Evolutionary conservation across 1,140 invertebrate species (phyloP), one percentile per base, ranked within the genome.

Genomic region (Mamestra configurata): DNA sequence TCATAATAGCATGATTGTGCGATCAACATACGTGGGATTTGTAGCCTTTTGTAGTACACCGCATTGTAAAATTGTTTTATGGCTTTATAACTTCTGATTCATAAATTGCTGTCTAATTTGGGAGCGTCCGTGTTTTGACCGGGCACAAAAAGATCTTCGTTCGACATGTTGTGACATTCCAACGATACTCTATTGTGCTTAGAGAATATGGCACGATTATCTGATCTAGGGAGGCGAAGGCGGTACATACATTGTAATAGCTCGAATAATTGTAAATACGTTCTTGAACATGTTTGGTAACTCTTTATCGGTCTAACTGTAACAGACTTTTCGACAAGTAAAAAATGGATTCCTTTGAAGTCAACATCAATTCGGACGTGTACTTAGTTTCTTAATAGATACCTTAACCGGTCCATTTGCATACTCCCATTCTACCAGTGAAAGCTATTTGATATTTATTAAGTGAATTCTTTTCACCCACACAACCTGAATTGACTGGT

Each of bases 31-130:
- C 61, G 61, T 77, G 75, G 27, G 64, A 79, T 59, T 43, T 46
- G 73, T 61, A 40, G 49, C 43, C 77, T 72, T 79, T 79, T 79
- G 68, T 79, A 68, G 68, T 59, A 71, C 20, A 68, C 77, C 77
- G 77, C 77, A 72, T 51, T 79, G 77, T 18, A 61, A 79, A 79
- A 72, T 79, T 79, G 68, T 72, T 79, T 76, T 59, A 76, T 76
- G 22, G 49, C 49, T 72, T 72, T 59, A 76, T 76, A 43, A 31
- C 49, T 72, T 72, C 27, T 77, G 75, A 77, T 77, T 68, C 24
- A 64, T 71, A 79, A 79, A 79, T 79, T 79, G 77, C 68, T 51
- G 68, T 79, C 22, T 53, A 72, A 79, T 79, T 79, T 57, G 27
- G 61, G 24, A 66, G 59, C 61, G 75, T 68, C 46, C 59, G 59